A percentile compares a stretch with the other conserved stretches of the same genome.
These are phyloP conservation scores for Dryoscopus gambensis DNA, from an alignment of 2,113 vertebrate genomes.

Conservation along the genomic window DNA sequence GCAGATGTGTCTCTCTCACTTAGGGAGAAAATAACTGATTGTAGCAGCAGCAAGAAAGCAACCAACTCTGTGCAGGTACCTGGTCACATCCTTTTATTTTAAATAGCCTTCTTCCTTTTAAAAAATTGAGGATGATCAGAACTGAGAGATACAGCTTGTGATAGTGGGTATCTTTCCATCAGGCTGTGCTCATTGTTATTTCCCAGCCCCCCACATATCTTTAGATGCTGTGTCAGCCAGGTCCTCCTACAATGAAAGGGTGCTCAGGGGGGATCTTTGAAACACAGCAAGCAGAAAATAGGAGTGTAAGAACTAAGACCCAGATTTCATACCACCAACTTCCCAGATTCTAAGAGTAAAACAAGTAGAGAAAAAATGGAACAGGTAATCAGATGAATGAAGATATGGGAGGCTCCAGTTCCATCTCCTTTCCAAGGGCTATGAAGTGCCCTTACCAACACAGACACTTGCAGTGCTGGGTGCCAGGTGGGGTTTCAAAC, in stretches of 20 bases:
- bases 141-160: not conserved
- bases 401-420: not conserved
- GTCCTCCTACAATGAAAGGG: not conserved
- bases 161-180: not conserved
- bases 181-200: not conserved
- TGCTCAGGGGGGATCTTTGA: not conserved
- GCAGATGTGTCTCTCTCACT: not conserved
- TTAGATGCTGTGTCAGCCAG: not conserved
- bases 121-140: not conserved
- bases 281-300: not conserved
- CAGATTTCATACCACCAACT: not conserved
- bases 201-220: not conserved
- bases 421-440: not conserved
- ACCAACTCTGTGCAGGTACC: not conserved
- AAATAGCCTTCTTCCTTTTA: not conserved
- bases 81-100: not conserved
- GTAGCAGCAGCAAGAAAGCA: not conserved
- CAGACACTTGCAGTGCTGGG: not conserved
- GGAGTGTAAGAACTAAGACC: not conserved
- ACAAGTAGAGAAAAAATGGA: not conserved
- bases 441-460: not conserved
- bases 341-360: not conserved
- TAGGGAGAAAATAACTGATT: not conserved
- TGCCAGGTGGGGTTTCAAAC: not conserved
- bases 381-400: not conserved